Evolutionary conservation across 2,113 vertebrate species (phyloP).

Genomic region (Butorides virescens): DNA sequence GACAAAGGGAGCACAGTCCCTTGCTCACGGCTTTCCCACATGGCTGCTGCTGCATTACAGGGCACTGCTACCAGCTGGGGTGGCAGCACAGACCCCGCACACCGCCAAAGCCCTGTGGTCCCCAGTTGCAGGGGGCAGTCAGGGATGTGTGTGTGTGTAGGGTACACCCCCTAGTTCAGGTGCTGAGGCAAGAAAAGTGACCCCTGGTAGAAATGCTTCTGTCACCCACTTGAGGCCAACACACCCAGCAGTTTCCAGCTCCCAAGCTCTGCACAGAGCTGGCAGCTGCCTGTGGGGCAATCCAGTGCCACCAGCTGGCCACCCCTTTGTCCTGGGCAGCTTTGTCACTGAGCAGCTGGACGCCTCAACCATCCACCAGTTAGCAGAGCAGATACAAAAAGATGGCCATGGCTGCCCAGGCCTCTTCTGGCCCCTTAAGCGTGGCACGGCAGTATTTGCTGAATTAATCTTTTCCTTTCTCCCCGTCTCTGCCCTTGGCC

Average conservation of each 20-base stretch:
- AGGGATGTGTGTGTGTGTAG: accelerated
- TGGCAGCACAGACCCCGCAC: neutral
- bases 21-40: neutral
- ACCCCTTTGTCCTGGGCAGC: neutral
- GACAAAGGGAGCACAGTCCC: neutral
- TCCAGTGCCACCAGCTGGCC: neutral
- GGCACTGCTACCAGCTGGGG: neutral
- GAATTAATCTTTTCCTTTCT: neutral
- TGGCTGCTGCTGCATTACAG: accelerated
- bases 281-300: neutral
- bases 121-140: accelerated
- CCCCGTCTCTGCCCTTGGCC: neutral
- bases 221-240: neutral
- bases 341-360: neutral
- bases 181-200: neutral
- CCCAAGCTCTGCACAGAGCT: too few relatives aligned
- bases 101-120: neutral
- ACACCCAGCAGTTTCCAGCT: neutral
- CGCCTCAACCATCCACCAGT: neutral
- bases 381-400: neutral
- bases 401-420: too few relatives aligned
- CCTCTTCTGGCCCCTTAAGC: neutral
- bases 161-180: neutral
- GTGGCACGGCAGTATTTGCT: neutral
- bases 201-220: neutral